phyloP scores from a whole-genome alignment of 2,113 vertebrate genomes.

The Hippopotamus amphibius region DNA sequence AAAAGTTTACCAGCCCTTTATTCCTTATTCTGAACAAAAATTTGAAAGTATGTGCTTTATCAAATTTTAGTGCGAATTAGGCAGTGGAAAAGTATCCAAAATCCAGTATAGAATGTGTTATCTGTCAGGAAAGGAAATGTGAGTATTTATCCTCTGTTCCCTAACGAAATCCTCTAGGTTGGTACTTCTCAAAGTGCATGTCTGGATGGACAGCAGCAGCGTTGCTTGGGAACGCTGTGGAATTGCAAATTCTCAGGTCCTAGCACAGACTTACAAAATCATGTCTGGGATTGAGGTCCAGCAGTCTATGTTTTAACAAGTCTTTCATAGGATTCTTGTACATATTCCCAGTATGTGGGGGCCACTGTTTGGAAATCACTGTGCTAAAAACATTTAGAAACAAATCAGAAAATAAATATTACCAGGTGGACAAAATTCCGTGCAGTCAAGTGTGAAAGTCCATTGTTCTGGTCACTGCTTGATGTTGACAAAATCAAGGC shows the following conservation, averaged over 20 bases:
- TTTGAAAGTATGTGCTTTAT: not conserved
- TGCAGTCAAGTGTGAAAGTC: not conserved
- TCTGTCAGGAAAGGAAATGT: not conserved
- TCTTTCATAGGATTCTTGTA: not conserved
- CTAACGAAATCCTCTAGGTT: not conserved
- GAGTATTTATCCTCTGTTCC: not conserved
- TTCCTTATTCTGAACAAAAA: not conserved
- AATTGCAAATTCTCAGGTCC: not conserved
- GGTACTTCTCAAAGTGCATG: not conserved
- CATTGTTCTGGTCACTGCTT: not conserved
- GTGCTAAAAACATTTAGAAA: not conserved
- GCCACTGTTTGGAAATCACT: not conserved
- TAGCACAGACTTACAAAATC: not conserved
- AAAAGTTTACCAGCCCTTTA: not conserved
- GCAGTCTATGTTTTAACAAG: not conserved
- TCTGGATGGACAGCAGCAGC: not conserved
- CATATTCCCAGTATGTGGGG: accelerated
- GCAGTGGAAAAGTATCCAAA: not conserved
- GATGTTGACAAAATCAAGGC: not conserved
- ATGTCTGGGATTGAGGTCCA: accelerated
- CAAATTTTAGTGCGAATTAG: not conserved
- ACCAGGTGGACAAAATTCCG: not conserved
- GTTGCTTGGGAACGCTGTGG: accelerated
- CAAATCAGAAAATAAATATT: not conserved
- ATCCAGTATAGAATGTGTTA: not conserved